Evolutionary conservation across 2,113 vertebrate species (phyloP).

Genomic region (Aphyosemion australe): DNA sequence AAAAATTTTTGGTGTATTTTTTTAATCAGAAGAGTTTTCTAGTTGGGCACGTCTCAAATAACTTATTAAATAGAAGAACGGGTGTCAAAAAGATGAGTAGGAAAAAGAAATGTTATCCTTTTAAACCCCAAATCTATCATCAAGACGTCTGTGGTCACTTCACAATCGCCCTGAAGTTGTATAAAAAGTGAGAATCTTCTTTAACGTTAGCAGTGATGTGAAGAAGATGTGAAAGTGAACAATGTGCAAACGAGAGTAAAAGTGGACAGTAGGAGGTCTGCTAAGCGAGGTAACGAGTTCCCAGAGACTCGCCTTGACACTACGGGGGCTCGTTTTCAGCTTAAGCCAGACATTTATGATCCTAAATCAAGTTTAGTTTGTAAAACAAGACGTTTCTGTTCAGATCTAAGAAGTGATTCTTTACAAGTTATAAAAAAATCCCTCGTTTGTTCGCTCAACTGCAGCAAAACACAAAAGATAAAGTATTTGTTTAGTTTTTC

Average conservation of each 20-base stretch:
- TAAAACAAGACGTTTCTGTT: slow-evolving; percentile 2
- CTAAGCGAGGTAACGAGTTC: slow-evolving; percentile 9
- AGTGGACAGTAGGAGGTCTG: slow-evolving; percentile 16
- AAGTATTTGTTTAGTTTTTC: background rate
- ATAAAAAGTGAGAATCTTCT: background rate
- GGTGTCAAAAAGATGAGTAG: too few species aligned
- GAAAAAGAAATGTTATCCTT: too few species aligned
- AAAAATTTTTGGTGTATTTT: too few species aligned
- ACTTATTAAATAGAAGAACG: too few species aligned
- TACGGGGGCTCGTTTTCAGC: background rate
- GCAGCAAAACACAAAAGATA: background rate
- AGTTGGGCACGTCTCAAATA: too few species aligned
- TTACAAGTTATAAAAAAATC: background rate
- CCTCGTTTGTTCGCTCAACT: background rate
- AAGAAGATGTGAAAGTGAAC: slow-evolving; percentile 11
- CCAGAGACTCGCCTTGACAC: slow-evolving; percentile 2
- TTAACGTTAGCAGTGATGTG: background rate
- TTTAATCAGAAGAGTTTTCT: too few species aligned
- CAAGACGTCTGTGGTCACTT: background rate
- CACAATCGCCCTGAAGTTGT: too few species aligned
- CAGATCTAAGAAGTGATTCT: background rate
- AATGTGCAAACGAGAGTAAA: slow-evolving; percentile 13
- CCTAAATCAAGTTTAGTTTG: background rate
- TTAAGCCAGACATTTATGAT: slow-evolving; percentile 22
- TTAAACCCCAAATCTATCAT: too few species aligned